A percentile compares a stretch with the other conserved stretches of the same genome.
Conservation (phyloP, 2,113 vertebrate genomes). For the Sylvia atricapilla region DNA sequence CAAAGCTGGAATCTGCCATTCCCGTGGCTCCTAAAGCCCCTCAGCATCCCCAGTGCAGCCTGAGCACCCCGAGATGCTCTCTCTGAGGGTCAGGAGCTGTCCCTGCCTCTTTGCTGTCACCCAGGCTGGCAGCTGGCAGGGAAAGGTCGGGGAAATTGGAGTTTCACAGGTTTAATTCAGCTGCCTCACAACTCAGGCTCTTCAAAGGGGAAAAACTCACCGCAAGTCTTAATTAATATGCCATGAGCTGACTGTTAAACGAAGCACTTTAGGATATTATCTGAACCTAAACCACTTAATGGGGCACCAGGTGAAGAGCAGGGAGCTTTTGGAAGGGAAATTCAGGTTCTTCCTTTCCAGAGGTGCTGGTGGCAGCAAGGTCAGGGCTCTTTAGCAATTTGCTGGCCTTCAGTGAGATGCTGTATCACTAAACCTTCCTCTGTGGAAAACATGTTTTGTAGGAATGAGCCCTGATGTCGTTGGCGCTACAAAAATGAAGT, state of each 20-base stretch:
- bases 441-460: neutral
- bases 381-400: neutral
- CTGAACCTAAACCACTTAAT: neutral
- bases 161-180: neutral
- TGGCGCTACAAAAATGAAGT: neutral
- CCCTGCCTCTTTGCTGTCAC: neutral
- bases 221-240: conserved; percentile 17
- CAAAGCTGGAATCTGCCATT: neutral
- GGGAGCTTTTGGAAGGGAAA: neutral
- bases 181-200: neutral
- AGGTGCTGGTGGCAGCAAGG: neutral
- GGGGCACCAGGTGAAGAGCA: neutral
- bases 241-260: neutral
- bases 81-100: neutral
- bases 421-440: neutral
- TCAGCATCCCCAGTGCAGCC: rapidly evolving
- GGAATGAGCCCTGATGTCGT: neutral
- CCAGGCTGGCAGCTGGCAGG: neutral
- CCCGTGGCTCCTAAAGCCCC: rapidly evolving
- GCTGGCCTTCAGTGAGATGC: neutral
- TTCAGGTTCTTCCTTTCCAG: neutral
- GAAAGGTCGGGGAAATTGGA: neutral
- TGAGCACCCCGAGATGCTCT: rapidly evolving
- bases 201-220: neutral
- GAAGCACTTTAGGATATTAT: neutral